phyloP scores from a whole-genome alignment of 1,140 invertebrate genomes.

The Drosophila leontia region DNA sequence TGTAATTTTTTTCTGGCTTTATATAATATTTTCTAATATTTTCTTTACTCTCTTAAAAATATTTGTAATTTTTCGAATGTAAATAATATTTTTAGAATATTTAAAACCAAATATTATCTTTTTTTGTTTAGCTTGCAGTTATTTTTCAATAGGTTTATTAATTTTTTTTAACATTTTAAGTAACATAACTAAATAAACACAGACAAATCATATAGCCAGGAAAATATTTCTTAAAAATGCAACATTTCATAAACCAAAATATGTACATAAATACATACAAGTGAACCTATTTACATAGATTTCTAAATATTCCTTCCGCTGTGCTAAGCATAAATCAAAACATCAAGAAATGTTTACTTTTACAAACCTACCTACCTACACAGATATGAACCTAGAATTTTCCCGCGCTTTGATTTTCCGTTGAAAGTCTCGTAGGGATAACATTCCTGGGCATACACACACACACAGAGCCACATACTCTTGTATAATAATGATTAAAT shows the following conservation, averaged over 20 bases:
- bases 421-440: conserved; percentile 10
- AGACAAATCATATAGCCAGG: not conserved
- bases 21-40: too few species aligned
- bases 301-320: conserved; percentile 7
- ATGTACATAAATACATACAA: not conserved
- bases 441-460: conserved; percentile 31
- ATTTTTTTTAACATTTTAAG: not conserved
- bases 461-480: not conserved
- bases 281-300: not conserved
- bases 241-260: not conserved
- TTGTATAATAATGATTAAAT: conserved; percentile 38
- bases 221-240: not conserved
- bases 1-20: not conserved
- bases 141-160: too few species aligned
- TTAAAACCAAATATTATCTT: too few species aligned
- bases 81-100: too few species aligned
- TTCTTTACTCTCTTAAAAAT: too few species aligned
- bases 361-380: conserved; percentile 1
- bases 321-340: conserved; percentile 23
- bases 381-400: conserved; percentile 12
- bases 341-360: conserved; percentile 25
- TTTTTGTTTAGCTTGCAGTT: too few species aligned
- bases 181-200: not conserved
- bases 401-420: conserved; percentile 33
- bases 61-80: too few species aligned